Evolutionary conservation across 2,113 vertebrate genomes (phyloP).

Genomic region (Perognathus longimembris): DNA sequence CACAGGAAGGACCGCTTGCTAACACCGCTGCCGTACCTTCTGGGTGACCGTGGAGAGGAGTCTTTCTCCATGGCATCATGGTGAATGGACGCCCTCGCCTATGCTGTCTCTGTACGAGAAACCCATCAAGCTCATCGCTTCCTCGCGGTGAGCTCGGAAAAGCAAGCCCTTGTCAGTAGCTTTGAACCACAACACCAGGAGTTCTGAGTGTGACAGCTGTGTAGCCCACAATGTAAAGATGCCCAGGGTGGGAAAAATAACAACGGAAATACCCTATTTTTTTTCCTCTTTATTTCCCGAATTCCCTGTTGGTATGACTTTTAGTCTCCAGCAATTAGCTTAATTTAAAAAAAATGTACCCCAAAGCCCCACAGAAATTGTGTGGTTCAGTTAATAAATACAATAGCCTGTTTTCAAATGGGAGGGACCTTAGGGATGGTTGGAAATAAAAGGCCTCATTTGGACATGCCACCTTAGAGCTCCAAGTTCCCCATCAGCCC

Average conservation of each 20-base stretch:
- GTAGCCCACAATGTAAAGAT: fast-evolving
- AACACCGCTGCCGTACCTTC: neutral
- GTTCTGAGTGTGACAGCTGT: neutral
- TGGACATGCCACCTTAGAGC: neutral
- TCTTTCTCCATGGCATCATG: neutral
- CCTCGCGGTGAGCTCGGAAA: neutral
- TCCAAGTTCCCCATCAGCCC: neutral
- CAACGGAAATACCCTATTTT: neutral
- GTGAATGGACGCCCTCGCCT: neutral
- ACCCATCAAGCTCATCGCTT: fast-evolving
- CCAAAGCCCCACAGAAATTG: conserved; percentile 4
- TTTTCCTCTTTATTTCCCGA: conserved; percentile 29
- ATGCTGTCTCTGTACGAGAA: neutral
- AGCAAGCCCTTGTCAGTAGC: fast-evolving
- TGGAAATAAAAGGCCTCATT: neutral
- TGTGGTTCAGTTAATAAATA: conserved; percentile 32
- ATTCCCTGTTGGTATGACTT: conserved; percentile 16
- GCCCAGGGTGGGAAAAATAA: neutral
- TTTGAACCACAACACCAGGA: fast-evolving
- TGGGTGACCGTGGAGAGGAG: fast-evolving
- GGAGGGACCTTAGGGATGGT: neutral
- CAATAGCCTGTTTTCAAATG: conserved; percentile 19
- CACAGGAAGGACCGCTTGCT: neutral
- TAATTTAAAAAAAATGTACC: conserved; percentile 14
- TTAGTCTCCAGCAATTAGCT: conserved; percentile 55